Evolutionary conservation across 2,113 vertebrate genomes (phyloP).

Genomic region (Hippoglossus stenolepis): DNA sequence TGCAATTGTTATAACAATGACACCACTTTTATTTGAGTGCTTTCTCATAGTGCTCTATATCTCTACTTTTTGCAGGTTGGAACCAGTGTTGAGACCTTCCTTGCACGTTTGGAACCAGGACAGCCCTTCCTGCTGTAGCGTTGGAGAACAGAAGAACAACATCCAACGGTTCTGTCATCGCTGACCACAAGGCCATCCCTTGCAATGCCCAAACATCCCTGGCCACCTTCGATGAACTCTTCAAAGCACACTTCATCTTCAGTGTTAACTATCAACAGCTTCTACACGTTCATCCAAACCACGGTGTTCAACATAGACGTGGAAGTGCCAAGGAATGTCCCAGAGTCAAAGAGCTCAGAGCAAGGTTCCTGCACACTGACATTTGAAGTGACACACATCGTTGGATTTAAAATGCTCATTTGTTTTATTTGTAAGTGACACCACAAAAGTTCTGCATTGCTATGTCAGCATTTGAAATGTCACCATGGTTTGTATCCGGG

Average conservation of each 20-base stretch:
- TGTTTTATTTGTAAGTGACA: constrained; percentile 20
- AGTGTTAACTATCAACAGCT: constrained; percentile 14
- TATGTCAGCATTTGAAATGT: background rate
- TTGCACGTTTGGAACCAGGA: too few species aligned
- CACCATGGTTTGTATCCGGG: too few species aligned
- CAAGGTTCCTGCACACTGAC: background rate
- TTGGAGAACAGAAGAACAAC: too few species aligned
- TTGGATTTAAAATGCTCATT: background rate
- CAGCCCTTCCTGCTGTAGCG: too few species aligned
- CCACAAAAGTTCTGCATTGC: constrained; percentile 39
- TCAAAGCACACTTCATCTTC: background rate
- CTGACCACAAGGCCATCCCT: constrained; percentile 17
- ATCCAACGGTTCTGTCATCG: too few species aligned
- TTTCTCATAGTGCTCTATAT: too few species aligned
- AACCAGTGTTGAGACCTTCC: too few species aligned
- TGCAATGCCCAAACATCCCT: constrained; percentile 24
- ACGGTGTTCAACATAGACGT: constrained; percentile 19
- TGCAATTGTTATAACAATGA: too few species aligned
- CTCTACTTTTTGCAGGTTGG: too few species aligned
- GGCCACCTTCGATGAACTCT: constrained; percentile 12
- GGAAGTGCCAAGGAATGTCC: constrained; percentile 23
- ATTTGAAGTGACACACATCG: too few species aligned
- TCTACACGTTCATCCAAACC: constrained; percentile 18
- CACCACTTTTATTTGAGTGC: too few species aligned
- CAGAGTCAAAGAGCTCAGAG: constrained; percentile 14